Evolutionary conservation across 2,888 invertebrate genomes (phyloP).

Genomic region (Criorhina ranunculi): DNA sequence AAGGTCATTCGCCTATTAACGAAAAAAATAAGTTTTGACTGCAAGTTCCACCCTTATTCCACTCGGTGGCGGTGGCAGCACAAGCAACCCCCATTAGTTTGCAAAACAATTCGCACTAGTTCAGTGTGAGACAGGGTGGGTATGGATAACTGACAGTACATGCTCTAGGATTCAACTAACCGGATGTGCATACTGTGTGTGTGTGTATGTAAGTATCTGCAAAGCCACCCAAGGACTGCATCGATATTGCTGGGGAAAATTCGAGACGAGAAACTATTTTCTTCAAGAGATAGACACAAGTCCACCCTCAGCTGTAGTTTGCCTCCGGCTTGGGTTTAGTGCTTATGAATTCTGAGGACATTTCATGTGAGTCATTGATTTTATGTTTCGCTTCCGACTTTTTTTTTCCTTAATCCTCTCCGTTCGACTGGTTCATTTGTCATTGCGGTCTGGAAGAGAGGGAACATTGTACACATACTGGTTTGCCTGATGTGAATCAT

Average conservation of each 20-base stretch:
- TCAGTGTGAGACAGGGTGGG: background rate
- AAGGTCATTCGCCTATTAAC: constrained; percentile 66
- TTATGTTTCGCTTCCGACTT: constrained; percentile 68
- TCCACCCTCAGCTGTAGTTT: constrained; percentile 40
- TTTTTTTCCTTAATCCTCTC: constrained; percentile 11
- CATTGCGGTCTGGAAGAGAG: constrained; percentile 28
- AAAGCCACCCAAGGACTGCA: constrained; percentile 31
- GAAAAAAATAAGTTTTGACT: constrained; percentile 40
- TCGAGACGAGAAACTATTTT: background rate
- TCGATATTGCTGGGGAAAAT: constrained; percentile 29
- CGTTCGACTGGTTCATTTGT: constrained; percentile 31
- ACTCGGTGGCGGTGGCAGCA: background rate
- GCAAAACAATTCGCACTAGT: constrained; percentile 49
- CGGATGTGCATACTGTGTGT: constrained; percentile 2
- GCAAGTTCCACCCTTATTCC: constrained; percentile 43
- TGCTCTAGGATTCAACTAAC: constrained; percentile 33
- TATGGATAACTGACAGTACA: constrained; percentile 33
- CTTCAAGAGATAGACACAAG: constrained; percentile 14
- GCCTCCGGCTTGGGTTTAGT: no score
- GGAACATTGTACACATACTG: background rate
- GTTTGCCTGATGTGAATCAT: constrained; percentile 33
- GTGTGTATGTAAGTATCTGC: background rate
- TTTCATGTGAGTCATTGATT: constrained; percentile 68
- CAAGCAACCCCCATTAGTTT: constrained; percentile 19
- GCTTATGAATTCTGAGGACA: constrained; percentile 60